phyloP scores from a whole-genome alignment of 2,888 invertebrate genomes.

The Parnassius mnemosyne region DNA sequence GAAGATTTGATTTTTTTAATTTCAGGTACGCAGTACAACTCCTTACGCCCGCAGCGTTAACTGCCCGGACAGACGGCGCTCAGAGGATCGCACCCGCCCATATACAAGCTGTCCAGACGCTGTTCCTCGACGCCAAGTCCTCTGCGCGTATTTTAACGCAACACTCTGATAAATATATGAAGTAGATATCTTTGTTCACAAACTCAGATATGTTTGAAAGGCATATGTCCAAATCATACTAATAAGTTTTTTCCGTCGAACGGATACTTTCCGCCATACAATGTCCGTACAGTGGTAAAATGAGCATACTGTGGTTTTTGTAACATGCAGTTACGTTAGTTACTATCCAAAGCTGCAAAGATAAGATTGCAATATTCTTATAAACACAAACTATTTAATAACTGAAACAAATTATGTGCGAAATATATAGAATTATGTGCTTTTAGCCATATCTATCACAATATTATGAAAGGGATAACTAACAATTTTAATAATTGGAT shows the following conservation, averaged over 20 bases:
- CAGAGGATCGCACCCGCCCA: conserved; percentile 89
- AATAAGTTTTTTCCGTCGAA: too few species aligned
- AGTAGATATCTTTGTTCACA: conserved; percentile 67
- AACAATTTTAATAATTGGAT: too few species aligned
- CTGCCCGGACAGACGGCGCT: conserved; percentile 94
- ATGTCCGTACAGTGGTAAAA: too few species aligned
- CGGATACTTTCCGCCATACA: too few species aligned
- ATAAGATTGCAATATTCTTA: neutral
- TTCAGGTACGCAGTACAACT: conserved; percentile 93
- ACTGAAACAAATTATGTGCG: too few species aligned
- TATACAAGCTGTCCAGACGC: conserved; percentile 88
- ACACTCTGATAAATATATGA: conserved; percentile 95
- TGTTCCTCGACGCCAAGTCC: conserved; percentile 98
- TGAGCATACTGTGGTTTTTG: too few species aligned
- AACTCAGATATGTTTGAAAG: neutral
- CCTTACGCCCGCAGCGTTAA: conserved; percentile 93
- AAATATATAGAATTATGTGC: too few species aligned
- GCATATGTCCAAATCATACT: too few species aligned
- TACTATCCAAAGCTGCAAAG: neutral
- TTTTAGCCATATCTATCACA: too few species aligned
- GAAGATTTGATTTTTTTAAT: neutral
- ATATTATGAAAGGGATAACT: too few species aligned
- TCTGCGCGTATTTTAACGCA: conserved; percentile 95
- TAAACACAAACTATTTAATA: conserved; percentile 3
- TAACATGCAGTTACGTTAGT: too few species aligned